Conservation (phyloP, 2,113 vertebrate genomes). For the Microcebus murinus region DNA sequence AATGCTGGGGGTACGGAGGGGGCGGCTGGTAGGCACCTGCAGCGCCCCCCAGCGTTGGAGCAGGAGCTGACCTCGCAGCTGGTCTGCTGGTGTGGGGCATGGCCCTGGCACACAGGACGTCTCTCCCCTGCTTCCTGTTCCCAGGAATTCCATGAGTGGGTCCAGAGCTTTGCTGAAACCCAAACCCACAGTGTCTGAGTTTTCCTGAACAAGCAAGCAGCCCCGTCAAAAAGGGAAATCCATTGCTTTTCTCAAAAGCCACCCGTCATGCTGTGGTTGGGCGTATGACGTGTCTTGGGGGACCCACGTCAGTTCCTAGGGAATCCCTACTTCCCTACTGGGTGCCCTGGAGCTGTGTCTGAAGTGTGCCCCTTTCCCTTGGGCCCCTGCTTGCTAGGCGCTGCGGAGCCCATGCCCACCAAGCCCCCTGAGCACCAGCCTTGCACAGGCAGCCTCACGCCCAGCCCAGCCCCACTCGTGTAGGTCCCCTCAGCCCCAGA, state of each 20-base stretch:
- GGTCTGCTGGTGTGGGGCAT: neutral
- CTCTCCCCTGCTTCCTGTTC: neutral
- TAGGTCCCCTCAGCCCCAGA: neutral
- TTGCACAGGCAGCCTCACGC: neutral
- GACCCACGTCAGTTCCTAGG: neutral
- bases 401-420: neutral
- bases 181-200: neutral
- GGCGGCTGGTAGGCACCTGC: neutral
- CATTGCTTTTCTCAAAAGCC: neutral
- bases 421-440: neutral
- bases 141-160: neutral
- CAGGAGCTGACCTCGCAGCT: neutral
- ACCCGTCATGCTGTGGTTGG: neutral
- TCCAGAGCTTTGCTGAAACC: neutral
- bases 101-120: neutral
- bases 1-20: neutral
- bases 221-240: neutral
- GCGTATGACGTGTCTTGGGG: neutral
- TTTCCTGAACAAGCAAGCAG: neutral
- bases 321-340: neutral
- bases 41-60: neutral
- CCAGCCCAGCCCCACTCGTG: neutral
- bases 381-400: neutral
- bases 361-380: neutral
- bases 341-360: neutral